Evolutionary conservation across 2,797 vertebrate species (phyloP), one percentile per base, ranked within the genome.

Genomic region (Delichon dasypus): DNA sequence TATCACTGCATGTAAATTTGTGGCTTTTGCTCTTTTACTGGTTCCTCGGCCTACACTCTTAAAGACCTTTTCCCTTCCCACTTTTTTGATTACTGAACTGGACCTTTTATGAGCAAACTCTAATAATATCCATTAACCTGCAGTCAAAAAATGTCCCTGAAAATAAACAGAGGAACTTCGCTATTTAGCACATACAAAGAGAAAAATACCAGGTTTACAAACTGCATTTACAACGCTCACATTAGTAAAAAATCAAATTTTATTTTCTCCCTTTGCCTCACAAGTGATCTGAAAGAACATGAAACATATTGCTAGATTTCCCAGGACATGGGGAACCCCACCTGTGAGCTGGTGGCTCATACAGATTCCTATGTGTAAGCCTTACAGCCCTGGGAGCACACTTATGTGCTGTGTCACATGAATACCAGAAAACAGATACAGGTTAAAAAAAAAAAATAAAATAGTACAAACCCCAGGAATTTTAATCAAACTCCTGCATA

Each of bases 1-100:
- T 1, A 2, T 15, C 1, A 0, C 8, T 74, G 36, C 16, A 84
- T 5, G 2, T 30, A 34, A 88, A 66, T 10, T 16, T 34, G 16
- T 6, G 19, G 2, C 8, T 85, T 80, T 38, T 38, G 11, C 36
- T 65, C n/a, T 55, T 85, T 67, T 36, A 40, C 34, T 57, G 42
- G 26, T 34, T 58, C 29, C 68, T 73, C 45, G 20, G 51, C 29
- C 44, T 66, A 25, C 12, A 9, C 5, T 32, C 17, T 57, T 57
- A 65, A 26, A 58, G 51, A 73, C 25, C 44, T 57, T 18, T 3
- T 65, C 38, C 19, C 42, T 61, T 73, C 23, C 14, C 9, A 20
- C 50, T 74, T 58, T 66, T 83, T 38, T 13, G 5, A 32, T 45
- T 77, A 66, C 8, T 58, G 16, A 80, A 78, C 57, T 23, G 10